phyloP scores from a whole-genome alignment of 2,888 invertebrate species.

The Tachina grossa region DNA sequence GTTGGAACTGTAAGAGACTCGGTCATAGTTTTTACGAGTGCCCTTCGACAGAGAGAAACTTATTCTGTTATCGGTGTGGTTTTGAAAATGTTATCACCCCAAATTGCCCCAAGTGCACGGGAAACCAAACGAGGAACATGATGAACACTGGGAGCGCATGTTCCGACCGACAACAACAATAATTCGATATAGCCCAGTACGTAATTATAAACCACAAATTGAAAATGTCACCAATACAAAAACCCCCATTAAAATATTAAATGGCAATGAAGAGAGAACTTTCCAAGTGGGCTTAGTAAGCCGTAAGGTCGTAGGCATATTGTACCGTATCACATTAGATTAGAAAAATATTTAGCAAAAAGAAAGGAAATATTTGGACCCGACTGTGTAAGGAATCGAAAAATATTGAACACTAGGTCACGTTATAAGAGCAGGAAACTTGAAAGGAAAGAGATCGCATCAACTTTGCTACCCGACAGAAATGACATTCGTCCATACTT shows the following conservation, averaged over 20 bases:
- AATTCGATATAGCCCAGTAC: conserved; percentile 1
- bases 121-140: conserved; percentile 36
- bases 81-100: conserved; percentile 32
- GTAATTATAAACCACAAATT: neutral
- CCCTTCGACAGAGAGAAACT: neutral
- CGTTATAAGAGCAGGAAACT: too few relatives aligned
- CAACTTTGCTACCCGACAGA: neutral
- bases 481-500: conserved; percentile 9
- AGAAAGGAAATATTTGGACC: neutral
- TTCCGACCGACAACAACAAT: neutral
- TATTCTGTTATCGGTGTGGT: conserved; percentile 50
- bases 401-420: too few relatives aligned
- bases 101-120: conserved; percentile 44
- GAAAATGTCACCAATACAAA: too few relatives aligned
- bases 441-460: conserved; percentile 6
- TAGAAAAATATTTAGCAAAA: neutral
- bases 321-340: too few relatives aligned
- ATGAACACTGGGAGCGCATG: conserved; percentile 35
- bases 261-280: too few relatives aligned
- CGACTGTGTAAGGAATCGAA: too few relatives aligned
- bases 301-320: too few relatives aligned
- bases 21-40: conserved; percentile 56
- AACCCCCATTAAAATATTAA: too few relatives aligned
- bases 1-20: conserved; percentile 56
- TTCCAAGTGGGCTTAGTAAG: too few relatives aligned